These are phyloP conservation scores for Periplaneta americana DNA, from an alignment of 1,140 invertebrate genomes.

Conservation along the genomic window DNA sequence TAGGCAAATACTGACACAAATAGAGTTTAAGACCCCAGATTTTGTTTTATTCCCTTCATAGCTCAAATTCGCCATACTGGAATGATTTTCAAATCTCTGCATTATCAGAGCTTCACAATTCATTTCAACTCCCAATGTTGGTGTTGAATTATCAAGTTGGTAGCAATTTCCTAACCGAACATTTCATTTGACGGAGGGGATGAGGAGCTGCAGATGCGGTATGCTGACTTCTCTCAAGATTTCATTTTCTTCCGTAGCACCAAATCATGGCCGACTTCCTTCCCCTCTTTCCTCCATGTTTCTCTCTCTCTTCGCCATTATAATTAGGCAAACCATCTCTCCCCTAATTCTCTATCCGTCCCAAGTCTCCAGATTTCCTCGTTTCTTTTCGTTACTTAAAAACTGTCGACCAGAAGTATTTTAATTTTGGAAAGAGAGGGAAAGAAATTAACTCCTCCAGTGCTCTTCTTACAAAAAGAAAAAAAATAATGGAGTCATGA, in stretches of 20 bases:
- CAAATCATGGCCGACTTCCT: slow-evolving; percentile 1
- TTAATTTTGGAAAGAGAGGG: not conserved
- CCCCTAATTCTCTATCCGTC: no score
- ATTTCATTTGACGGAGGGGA: slow-evolving; percentile 6
- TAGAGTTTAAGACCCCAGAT: no score
- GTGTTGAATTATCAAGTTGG: no score
- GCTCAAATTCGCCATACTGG: no score
- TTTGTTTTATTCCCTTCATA: no score
- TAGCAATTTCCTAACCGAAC: no score
- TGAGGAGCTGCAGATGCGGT: not conserved
- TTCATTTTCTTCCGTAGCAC: slow-evolving; percentile 1
- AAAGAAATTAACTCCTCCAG: not conserved
- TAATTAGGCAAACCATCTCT: not conserved
- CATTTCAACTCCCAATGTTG: no score
- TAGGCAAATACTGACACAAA: no score
- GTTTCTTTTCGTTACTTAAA: not conserved
- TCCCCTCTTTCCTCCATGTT: not conserved
- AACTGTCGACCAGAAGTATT: not conserved
- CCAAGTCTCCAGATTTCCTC: not conserved
- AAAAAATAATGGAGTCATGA: not conserved
- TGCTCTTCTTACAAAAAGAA: no score
- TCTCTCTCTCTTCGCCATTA: not conserved
- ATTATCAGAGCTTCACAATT: no score
- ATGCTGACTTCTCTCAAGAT: not conserved
- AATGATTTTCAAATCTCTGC: no score